Conservation (phyloP, 2,888 invertebrate species). For the Rhamphomyia laevipes region DNA sequence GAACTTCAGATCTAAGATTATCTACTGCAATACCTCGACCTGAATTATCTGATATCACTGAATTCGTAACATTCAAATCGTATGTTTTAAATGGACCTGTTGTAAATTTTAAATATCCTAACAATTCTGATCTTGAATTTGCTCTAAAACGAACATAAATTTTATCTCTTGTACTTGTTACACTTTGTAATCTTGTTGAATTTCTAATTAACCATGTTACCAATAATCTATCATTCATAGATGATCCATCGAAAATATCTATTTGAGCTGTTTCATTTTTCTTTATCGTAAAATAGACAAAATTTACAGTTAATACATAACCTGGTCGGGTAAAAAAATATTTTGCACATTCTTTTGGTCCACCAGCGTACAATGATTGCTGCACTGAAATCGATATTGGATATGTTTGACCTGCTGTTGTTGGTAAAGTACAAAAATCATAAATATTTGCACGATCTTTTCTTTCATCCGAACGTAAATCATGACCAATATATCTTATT, state of each 20-base stretch:
- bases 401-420: slow-evolving; percentile 74
- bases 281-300: slow-evolving; percentile 68
- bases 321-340: slow-evolving; percentile 66
- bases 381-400: slow-evolving; percentile 73
- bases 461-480: slow-evolving; percentile 62
- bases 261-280: slow-evolving; percentile 62
- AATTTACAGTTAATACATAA: slow-evolving; percentile 74
- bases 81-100: slow-evolving; percentile 67
- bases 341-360: slow-evolving; percentile 63
- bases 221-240: slow-evolving; percentile 55
- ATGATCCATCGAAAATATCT: slow-evolving; percentile 68
- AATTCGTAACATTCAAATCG: slow-evolving; percentile 78
- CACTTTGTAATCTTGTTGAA: slow-evolving; percentile 76
- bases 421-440: slow-evolving; percentile 76
- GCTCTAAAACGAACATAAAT: slow-evolving; percentile 71
- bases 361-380: slow-evolving; percentile 61
- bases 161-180: slow-evolving; percentile 68
- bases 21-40: slow-evolving; percentile 93
- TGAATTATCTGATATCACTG: slow-evolving; percentile 75
- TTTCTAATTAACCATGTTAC: slow-evolving; percentile 65
- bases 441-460: slow-evolving; percentile 63
- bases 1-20: slow-evolving; percentile 79
- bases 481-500: slow-evolving; percentile 72
- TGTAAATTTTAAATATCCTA: slow-evolving; percentile 66
- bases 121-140: slow-evolving; percentile 56